Conservation (phyloP, 2,888 invertebrate genomes). For the Dicyrtomina minuta region DNA sequence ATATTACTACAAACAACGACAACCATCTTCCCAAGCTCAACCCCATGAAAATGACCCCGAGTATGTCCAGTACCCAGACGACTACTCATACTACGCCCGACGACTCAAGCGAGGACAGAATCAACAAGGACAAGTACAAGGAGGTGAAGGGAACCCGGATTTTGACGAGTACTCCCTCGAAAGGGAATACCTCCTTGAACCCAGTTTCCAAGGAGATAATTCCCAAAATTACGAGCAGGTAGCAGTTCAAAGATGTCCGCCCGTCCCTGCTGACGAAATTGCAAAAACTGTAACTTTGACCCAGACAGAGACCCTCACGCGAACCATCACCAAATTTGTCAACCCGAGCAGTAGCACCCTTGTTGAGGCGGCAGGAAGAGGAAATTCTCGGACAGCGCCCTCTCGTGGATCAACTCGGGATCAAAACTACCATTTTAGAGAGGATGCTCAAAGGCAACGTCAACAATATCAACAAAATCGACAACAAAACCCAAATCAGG, state of each 20-base stretch:
- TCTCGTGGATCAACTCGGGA: neutral
- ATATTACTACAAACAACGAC: neutral
- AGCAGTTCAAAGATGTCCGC: constrained; percentile 27
- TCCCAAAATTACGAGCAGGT: constrained; percentile 5
- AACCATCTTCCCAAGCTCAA: too few species aligned
- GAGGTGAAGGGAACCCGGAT: neutral
- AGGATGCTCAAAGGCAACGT: neutral
- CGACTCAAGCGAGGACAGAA: constrained; percentile 30
- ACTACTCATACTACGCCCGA: constrained; percentile 27
- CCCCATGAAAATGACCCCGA: constrained; percentile 20
- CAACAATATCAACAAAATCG: neutral
- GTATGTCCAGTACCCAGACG: constrained; percentile 14
- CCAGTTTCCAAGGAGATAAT: constrained; percentile 29
- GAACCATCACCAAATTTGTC: constrained; percentile 20
- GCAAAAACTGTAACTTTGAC: constrained; percentile 27
- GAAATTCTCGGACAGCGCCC: neutral
- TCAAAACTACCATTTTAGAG: neutral
- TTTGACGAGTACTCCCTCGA: constrained; percentile 24
- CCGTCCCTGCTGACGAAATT: neutral
- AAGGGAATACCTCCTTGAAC: constrained; percentile 34
- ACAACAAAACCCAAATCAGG: neutral
- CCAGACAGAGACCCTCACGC: constrained; percentile 9
- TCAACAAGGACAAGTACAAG: constrained; percentile 8
- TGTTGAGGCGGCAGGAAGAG: neutral
- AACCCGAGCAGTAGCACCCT: neutral